phyloP scores from a whole-genome alignment of 2,888 invertebrate species.

The Megastigmus dorsalis region DNA sequence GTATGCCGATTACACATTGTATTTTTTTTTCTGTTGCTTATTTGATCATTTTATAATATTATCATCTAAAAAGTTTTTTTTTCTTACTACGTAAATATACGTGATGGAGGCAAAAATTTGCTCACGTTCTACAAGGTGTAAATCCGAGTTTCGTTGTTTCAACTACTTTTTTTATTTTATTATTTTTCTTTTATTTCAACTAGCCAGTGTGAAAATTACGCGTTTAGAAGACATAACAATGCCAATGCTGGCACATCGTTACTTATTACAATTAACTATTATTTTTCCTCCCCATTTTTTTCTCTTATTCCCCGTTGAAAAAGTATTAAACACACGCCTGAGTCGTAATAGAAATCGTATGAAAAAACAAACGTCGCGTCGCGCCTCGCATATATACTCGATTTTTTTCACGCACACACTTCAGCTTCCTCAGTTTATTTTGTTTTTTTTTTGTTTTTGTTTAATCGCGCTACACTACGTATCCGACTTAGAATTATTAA shows the following conservation, averaged over 20 bases:
- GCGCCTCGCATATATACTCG: conserved; percentile 41
- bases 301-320: conserved; percentile 61
- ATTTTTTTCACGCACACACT: conserved; percentile 34
- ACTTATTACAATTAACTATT: conserved; percentile 47
- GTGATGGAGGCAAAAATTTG: conserved; percentile 37
- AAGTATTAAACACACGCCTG: conserved; percentile 68
- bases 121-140: conserved; percentile 46
- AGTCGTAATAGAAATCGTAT: conserved; percentile 59
- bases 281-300: conserved; percentile 24
- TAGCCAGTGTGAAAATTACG: conserved; percentile 42
- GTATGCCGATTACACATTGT: conserved; percentile 35
- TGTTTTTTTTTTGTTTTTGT: too few relatives aligned
- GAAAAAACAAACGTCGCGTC: conserved; percentile 51
- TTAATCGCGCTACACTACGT: neutral
- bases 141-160: conserved; percentile 53
- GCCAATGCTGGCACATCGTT: conserved; percentile 20
- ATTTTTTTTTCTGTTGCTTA: conserved; percentile 29
- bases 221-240: conserved; percentile 34
- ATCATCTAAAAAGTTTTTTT: conserved; percentile 43
- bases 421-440: conserved; percentile 15
- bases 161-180: conserved; percentile 39
- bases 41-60: conserved; percentile 18
- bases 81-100: conserved; percentile 26
- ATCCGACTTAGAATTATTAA: conserved; percentile 35
- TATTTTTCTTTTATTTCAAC: conserved; percentile 26